phyloP scores from a whole-genome alignment of 1,140 invertebrate species.

The Cydia strobilella region DNA sequence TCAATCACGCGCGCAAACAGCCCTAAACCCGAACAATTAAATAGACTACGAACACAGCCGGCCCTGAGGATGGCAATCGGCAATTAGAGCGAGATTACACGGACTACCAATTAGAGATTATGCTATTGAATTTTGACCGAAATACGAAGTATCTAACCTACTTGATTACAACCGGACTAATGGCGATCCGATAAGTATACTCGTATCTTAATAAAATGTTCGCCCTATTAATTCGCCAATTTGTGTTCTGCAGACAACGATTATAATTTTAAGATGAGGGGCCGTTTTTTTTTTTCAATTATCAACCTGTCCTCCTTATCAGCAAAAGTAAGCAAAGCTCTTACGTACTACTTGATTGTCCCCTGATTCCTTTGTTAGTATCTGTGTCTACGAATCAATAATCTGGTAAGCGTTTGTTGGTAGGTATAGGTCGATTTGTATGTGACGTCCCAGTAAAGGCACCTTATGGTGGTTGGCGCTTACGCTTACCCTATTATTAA shows the following conservation, averaged over 20 bases:
- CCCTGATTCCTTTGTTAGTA: no score
- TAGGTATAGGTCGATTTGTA: no score
- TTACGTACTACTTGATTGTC: no score
- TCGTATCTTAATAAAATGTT: neutral
- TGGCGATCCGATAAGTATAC: neutral
- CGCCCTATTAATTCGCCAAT: neutral
- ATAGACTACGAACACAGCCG: conserved; percentile 74
- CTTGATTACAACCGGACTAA: neutral
- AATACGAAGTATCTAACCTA: neutral
- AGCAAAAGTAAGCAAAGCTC: no score
- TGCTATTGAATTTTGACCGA: conserved; percentile 10
- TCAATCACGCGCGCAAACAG: conserved; percentile 78
- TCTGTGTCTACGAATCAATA: no score
- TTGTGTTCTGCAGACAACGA: neutral
- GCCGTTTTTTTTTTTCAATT: no score
- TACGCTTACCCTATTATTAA: no score
- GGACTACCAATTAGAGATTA: conserved; percentile 19
- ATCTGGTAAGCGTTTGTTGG: no score
- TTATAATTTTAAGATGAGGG: no score
- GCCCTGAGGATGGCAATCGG: conserved; percentile 70
- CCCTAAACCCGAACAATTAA: conserved; percentile 76
- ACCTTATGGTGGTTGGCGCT: no score
- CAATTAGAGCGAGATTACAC: conserved; percentile 58
- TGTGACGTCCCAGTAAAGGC: no score
- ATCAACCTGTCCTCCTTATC: no score